Evolutionary conservation across 2,888 invertebrate genomes (phyloP).

Genomic region (Lithosia quadra): DNA sequence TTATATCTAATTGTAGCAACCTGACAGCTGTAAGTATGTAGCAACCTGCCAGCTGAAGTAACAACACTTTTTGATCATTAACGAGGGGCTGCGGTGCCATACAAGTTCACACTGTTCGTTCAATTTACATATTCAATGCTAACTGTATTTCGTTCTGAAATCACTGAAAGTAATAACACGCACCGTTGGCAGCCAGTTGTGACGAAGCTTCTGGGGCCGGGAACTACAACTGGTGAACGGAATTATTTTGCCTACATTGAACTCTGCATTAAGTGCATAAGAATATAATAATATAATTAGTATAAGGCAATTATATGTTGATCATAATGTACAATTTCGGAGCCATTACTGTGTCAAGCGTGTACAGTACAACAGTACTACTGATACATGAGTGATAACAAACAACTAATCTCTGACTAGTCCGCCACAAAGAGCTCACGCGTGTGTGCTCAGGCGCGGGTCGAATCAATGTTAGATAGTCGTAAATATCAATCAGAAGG

Average conservation of each 20-base stretch:
- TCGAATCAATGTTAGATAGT: not conserved
- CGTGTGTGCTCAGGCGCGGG: not conserved
- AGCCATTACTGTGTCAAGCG: not conserved
- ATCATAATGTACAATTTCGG: not conserved
- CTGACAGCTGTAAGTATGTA: not conserved
- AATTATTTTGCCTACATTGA: too few relatives aligned
- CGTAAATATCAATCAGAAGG: conserved; percentile 18
- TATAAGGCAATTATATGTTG: not conserved
- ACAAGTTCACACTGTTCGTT: too few relatives aligned
- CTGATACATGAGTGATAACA: too few relatives aligned
- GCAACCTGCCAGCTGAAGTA: not conserved
- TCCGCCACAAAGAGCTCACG: not conserved
- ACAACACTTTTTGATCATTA: not conserved
- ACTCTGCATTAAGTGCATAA: too few relatives aligned
- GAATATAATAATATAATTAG: too few relatives aligned
- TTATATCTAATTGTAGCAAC: conserved; percentile 2
- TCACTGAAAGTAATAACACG: too few relatives aligned
- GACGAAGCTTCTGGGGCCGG: too few relatives aligned
- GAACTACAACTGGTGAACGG: too few relatives aligned
- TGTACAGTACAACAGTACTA: not conserved
- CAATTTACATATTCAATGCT: too few relatives aligned
- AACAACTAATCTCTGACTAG: not conserved
- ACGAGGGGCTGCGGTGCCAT: too few relatives aligned
- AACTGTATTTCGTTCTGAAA: too few relatives aligned
- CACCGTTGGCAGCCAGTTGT: too few relatives aligned